Conservation (phyloP, 2,888 invertebrate genomes). For the Trichogramma evanescens region DNA sequence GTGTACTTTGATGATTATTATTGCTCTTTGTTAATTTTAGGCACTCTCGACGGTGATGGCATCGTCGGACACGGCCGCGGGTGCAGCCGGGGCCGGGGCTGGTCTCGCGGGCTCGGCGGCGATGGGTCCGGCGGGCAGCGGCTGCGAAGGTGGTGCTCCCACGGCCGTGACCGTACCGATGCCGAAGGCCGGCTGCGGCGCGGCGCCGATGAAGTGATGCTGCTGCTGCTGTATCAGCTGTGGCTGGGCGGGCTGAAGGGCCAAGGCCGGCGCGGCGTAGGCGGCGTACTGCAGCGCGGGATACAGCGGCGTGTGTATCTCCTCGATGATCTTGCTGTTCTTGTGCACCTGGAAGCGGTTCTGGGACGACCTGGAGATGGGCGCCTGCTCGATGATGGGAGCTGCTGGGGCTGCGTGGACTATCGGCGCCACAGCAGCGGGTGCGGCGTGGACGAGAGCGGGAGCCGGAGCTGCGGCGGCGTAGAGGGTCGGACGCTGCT, state of each 20-base stretch:
- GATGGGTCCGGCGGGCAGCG: conserved; percentile 26
- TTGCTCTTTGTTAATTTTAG: conserved; percentile 1
- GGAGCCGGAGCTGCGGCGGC: background rate
- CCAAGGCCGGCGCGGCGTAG: background rate
- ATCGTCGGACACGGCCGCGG: conserved; percentile 27
- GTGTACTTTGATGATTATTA: too few species aligned
- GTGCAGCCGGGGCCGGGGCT: conserved; percentile 10
- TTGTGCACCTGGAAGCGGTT: conserved; percentile 27
- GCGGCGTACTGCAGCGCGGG: conserved; percentile 1
- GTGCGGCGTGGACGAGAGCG: too few species aligned
- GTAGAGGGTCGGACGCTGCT: background rate
- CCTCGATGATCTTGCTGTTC: conserved; percentile 12
- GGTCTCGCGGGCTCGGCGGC: conserved; percentile 31
- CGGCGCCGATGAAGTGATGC: too few species aligned
- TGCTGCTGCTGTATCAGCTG: too few species aligned
- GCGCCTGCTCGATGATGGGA: background rate
- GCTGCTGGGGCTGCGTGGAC: background rate
- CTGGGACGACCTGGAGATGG: conserved; percentile 29
- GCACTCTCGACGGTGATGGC: conserved; percentile 30
- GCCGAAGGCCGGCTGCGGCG: too few species aligned
- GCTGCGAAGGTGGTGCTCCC: too few species aligned
- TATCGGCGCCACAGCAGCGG: background rate
- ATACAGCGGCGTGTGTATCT: conserved; percentile 10
- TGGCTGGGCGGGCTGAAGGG: background rate
- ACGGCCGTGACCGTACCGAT: too few species aligned